Evolutionary conservation across 2,797 vertebrate species (phyloP).

Genomic region (Etheostoma nigrum): DNA sequence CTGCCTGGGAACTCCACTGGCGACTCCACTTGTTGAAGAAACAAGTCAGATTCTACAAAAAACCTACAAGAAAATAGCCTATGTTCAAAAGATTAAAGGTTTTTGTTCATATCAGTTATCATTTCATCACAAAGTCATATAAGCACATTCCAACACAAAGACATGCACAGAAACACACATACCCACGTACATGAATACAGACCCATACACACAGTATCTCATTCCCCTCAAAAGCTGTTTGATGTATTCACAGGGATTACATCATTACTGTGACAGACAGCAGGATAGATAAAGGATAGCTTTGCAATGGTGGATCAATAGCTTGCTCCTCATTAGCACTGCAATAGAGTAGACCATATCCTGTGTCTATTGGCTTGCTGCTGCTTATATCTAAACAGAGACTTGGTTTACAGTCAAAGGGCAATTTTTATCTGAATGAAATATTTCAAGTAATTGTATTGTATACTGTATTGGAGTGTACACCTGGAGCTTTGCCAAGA

Average conservation of each 20-base stretch:
- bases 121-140: background rate
- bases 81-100: too few species aligned
- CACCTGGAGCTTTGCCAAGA: slow-evolving; percentile 39
- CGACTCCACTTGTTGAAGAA: too few species aligned
- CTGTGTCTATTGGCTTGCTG: slow-evolving; percentile 5
- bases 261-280: slow-evolving; percentile 36
- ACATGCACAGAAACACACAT: background rate
- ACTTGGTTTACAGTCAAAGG: slow-evolving; percentile 28
- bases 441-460: slow-evolving; percentile 29
- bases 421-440: background rate
- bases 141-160: background rate
- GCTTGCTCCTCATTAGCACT: slow-evolving; percentile 50
- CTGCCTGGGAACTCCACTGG: too few species aligned
- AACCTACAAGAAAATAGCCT: too few species aligned
- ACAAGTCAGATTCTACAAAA: too few species aligned
- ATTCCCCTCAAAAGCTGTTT: background rate
- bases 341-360: slow-evolving; percentile 11
- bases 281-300: slow-evolving; percentile 31
- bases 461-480: background rate
- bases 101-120: background rate
- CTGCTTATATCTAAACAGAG: slow-evolving; percentile 9
- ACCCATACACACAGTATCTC: background rate
- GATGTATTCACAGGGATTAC: slow-evolving; percentile 27
- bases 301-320: slow-evolving; percentile 52
- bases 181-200: background rate